Evolutionary conservation across 1,140 invertebrate genomes (phyloP).

Genomic region (Bombus consobrinus): DNA sequence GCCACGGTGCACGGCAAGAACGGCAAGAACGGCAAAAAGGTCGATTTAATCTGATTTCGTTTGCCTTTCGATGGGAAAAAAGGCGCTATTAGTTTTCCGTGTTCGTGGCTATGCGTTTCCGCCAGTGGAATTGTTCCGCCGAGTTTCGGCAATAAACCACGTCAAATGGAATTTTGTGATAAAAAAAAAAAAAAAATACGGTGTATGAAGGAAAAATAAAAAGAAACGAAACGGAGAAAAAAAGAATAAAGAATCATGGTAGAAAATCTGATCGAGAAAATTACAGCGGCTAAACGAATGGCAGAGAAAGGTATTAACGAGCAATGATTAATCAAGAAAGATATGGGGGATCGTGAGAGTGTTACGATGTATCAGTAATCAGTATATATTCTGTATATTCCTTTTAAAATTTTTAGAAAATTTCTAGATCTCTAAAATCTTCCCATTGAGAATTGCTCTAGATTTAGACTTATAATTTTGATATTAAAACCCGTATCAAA

Average conservation of each 20-base stretch:
- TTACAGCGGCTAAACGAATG: neutral
- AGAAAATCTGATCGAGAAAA: neutral
- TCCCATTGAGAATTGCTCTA: too few species aligned
- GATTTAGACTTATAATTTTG: too few species aligned
- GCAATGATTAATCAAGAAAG: neutral
- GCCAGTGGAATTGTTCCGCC: conserved; percentile 12
- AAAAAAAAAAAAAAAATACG: neutral
- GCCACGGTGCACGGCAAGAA: conserved; percentile 10
- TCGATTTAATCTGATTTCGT: conserved; percentile 52
- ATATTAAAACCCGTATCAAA: too few species aligned
- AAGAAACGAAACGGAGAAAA: neutral
- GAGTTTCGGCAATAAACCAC: neutral
- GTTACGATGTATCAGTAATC: neutral
- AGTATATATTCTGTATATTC: too few species aligned
- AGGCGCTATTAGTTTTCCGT: conserved; percentile 43
- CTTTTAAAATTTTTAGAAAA: neutral
- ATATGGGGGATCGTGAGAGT: neutral
- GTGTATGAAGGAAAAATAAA: neutral
- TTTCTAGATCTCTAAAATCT: too few species aligned
- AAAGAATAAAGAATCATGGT: too few species aligned
- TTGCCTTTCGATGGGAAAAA: conserved; percentile 41
- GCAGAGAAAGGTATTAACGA: neutral
- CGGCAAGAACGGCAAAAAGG: conserved; percentile 34
- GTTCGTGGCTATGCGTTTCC: conserved; percentile 5
- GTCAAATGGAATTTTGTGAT: neutral